These are phyloP conservation scores for Plumapathes pennacea DNA, from an alignment of 92 coral and sea anemone genomes.

Conservation along the genomic window DNA sequence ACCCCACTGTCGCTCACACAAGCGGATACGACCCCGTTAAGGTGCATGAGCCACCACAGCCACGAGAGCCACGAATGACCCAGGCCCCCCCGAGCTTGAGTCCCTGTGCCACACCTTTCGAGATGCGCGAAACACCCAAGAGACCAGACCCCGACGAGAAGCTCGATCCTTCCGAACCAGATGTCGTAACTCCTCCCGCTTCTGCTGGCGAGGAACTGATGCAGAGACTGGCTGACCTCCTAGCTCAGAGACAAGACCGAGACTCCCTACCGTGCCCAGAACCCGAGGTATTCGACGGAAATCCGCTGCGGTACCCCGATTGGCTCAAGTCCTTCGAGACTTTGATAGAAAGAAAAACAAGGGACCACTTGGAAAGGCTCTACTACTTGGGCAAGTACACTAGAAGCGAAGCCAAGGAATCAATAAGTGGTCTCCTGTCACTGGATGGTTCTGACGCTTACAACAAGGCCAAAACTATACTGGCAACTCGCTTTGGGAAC, in stretches of 20 bases:
- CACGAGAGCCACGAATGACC: no score
- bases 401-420: constrained; percentile 59
- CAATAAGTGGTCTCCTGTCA: constrained; percentile 40
- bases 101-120: no score
- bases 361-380: constrained; percentile 11
- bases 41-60: no score
- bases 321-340: constrained; percentile 60
- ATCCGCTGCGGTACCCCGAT: constrained; percentile 26
- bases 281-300: constrained; percentile 51
- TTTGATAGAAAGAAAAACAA: constrained; percentile 36
- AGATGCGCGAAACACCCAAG: no score
- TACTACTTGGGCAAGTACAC: constrained; percentile 46
- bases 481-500: constrained; percentile 48
- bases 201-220: constrained; percentile 26
- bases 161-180: no score
- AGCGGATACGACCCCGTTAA: no score
- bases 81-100: no score
- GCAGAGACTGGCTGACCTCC: constrained; percentile 35
- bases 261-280: constrained; percentile 42
- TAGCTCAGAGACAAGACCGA: constrained; percentile 21
- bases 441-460: constrained; percentile 47
- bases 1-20: no score
- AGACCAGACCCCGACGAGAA: no score
- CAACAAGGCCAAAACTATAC: constrained; percentile 35
- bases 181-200: background rate